Percentiles rank a stretch among this genome's conserved stretches.
Conservation (phyloP, 2,113 vertebrate species). For the Leptobrachium ailaonicum region DNA sequence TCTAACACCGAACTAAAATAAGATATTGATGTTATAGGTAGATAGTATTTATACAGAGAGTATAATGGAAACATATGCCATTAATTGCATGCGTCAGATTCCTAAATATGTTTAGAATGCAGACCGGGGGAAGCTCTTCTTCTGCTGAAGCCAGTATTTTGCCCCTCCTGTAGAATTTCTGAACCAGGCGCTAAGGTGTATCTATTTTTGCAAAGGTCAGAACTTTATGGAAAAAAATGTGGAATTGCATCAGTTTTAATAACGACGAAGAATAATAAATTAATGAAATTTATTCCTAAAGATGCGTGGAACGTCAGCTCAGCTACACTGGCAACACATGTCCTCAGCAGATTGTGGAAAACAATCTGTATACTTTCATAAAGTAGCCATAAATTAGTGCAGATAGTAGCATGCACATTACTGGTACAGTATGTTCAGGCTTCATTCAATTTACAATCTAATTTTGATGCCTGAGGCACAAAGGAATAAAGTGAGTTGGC, state of each 20-base stretch:
- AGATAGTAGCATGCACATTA: background rate
- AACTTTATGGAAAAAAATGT: background rate
- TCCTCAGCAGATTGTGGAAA: background rate
- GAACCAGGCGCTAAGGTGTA: background rate
- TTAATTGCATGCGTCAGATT: constrained; percentile 16
- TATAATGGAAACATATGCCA: constrained; percentile 31
- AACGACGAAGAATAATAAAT: background rate
- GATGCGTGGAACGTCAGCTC: background rate
- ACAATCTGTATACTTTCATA: background rate
- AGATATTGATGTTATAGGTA: too few species aligned
- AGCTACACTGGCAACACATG: background rate
- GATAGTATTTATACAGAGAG: background rate
- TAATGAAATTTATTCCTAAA: background rate
- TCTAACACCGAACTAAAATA: too few species aligned
- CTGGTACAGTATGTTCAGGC: background rate
- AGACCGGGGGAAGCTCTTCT: constrained; percentile 30
- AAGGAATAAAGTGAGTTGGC: constrained; percentile 1
- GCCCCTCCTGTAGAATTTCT: constrained; percentile 9
- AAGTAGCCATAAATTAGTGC: background rate
- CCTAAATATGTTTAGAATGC: constrained; percentile 42
- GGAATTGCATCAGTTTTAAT: background rate
- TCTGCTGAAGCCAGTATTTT: constrained; percentile 6
- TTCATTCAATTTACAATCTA: background rate
- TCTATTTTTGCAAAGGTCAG: background rate
- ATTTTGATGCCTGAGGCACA: constrained; percentile 9